Evolutionary conservation across 2,888 invertebrate genomes (phyloP).

Genomic region (Balanococcus diminutus): DNA sequence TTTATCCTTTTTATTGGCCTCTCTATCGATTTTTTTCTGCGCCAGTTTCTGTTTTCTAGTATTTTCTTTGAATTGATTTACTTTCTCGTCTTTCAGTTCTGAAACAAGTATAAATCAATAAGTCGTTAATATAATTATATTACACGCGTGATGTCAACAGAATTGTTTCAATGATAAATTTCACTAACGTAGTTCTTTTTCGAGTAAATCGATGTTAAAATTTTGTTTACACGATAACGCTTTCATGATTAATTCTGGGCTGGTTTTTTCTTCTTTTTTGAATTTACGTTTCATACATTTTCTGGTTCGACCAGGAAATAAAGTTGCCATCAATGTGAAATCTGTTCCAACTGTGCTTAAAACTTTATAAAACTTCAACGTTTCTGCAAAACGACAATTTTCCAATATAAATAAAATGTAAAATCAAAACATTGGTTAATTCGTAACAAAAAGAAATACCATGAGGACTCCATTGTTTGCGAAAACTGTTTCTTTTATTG

Average conservation of each 20-base stretch:
- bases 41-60: neutral
- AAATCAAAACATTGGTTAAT: neutral
- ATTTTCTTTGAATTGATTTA: constrained; percentile 39
- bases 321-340: constrained; percentile 83
- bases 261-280: constrained; percentile 85
- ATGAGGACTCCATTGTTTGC: constrained; percentile 73
- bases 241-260: constrained; percentile 75
- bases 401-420: neutral
- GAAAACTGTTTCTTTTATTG: constrained; percentile 68
- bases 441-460: constrained; percentile 39
- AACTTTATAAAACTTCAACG: constrained; percentile 88
- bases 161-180: neutral
- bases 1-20: constrained; percentile 10
- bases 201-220: constrained; percentile 38
- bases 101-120: neutral
- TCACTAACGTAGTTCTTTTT: constrained; percentile 47
- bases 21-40: neutral
- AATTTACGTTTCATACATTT: constrained; percentile 89
- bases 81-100: constrained; percentile 41
- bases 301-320: constrained; percentile 80
- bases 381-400: constrained; percentile 67
- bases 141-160: neutral
- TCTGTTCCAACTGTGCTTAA: constrained; percentile 90
- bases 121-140: neutral
- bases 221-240: constrained; percentile 66